Base-by-base conservation (phyloP, 2,888 invertebrate genomes). In the Hemistola chrysoprasaria region DNA sequence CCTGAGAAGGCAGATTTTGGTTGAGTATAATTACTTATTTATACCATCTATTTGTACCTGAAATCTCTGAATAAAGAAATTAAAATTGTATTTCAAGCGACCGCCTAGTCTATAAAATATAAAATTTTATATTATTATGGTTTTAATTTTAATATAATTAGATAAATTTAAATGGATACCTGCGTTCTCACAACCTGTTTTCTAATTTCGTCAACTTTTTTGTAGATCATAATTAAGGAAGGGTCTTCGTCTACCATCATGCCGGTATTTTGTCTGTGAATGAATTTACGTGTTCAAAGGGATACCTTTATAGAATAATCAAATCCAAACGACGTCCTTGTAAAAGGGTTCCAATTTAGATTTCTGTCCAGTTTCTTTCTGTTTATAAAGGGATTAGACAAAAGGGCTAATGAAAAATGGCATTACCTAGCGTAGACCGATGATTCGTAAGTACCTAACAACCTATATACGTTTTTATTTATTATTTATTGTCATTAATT, bases 171-270 rank as follows among this genome's bases (percentile, higher is more conserved):
- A 16, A n/a, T n/a, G n/a, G n/a, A n/a, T n/a, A n/a, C n/a, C n/a
- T n/a, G n/a, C n/a, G n/a, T n/a, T n/a, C 40, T 25, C 29, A 2
- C 16, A 2, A 16, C 16, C 16, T 16, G 2, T 16, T 3, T 16
- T 16, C 32, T 44, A 29, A 20, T 40, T 44, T 30, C 29, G 49
- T 43, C 35, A 54, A 57, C 47, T 54, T 59, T 55, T 33, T 38
- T 43, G 36, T 46, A 37, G 38, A 37, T 43, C 29, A 39, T 54
- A 57, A 65, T 58, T 57, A 62, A 51, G 42, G 40, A 45, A 33
- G 47, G 47, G 22, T 36, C 36, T 51, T 42, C 40, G 36, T 56
- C 50, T 26, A 34, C 31, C 21, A 39, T 40, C 32, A 45, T 37
- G 40, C 43, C 36, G 29, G 40, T 37, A 31, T 48, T 48, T 43